Base-by-base conservation (phyloP, 2,797 vertebrate genomes). In the Onychomys torridus region DNA sequence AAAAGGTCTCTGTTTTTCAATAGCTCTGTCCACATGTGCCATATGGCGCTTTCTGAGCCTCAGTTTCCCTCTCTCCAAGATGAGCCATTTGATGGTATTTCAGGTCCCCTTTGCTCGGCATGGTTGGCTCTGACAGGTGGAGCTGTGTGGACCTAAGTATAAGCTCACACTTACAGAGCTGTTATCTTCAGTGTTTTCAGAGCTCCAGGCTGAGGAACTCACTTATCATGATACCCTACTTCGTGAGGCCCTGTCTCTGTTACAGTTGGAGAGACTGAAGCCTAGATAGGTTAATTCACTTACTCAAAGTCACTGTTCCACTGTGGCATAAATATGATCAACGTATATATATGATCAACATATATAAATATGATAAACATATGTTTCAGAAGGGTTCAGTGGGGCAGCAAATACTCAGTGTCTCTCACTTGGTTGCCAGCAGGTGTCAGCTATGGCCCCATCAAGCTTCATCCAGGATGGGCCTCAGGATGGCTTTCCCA, bases 251-350 rank as follows among this genome's bases (percentile, higher is more conserved):
- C 27, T 63, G 59, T 73, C 49, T 43, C 57, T 63, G 29, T 49
- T 92, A 91, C 43, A 49, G 37, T 3, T 4, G 75, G 77, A 83
- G 89, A 95, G 75, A 93, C 49, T 21, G 65, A 96, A 55, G n/a
- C 59, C 65, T 34, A 7, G 59, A 81, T 71, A 49, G 5, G 32
- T 46, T 79, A n/a, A 71, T 89, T 88, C 57, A 27, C 69, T 84
- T 73, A 27, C 10, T 89, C 61, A 95, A 90, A 29, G 40, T 96
- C 67, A 89, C 52, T 78, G 3, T 25, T 90, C 49, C 23, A 19
- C 27, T 21, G 52, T 57, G 82, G 32, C 27, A 49, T 69, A 43
- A 57, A 55, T 79, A 71, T 37, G 37, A 81, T 81, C 71, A 40
- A 29, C 63, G n/a, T n/a, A n/a, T n/a, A n/a, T n/a, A n/a, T n/a